Conservation (phyloP, 2,888 invertebrate genomes). For the Ramazzottius varieornatus region DNA sequence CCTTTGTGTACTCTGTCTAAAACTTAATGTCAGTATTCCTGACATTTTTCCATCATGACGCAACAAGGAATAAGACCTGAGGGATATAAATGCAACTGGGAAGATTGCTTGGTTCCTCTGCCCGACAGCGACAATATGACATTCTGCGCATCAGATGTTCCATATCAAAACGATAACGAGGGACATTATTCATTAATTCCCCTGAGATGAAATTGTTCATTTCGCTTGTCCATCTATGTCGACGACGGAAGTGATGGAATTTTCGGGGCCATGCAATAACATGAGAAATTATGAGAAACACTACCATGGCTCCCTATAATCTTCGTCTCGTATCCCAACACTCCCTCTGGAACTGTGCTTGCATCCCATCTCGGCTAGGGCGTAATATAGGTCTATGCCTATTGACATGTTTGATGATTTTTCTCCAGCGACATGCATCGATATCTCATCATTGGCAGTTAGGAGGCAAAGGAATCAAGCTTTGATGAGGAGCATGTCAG, state of each 20-base stretch:
- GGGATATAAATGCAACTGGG: too few relatives aligned
- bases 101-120: too few relatives aligned
- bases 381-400: neutral
- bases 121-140: too few relatives aligned
- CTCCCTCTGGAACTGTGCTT: neutral
- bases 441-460: constrained; percentile 4
- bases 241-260: neutral
- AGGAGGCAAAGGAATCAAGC: too few relatives aligned
- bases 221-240: neutral
- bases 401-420: neutral
- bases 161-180: constrained; percentile 1
- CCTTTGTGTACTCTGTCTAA: too few relatives aligned
- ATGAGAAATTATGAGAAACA: neutral
- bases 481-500: too few relatives aligned
- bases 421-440: neutral
- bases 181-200: neutral
- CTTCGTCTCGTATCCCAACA: neutral
- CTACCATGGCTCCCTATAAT: neutral
- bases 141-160: constrained; percentile 1
- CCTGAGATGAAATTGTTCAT: neutral
- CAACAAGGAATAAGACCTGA: neutral
- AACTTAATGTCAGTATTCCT: too few relatives aligned
- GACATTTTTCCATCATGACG: too few relatives aligned
- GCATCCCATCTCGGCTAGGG: neutral
- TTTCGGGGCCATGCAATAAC: neutral